Evolutionary conservation across 2,888 invertebrate species (phyloP).

Genomic region (Athetis lepigone): DNA sequence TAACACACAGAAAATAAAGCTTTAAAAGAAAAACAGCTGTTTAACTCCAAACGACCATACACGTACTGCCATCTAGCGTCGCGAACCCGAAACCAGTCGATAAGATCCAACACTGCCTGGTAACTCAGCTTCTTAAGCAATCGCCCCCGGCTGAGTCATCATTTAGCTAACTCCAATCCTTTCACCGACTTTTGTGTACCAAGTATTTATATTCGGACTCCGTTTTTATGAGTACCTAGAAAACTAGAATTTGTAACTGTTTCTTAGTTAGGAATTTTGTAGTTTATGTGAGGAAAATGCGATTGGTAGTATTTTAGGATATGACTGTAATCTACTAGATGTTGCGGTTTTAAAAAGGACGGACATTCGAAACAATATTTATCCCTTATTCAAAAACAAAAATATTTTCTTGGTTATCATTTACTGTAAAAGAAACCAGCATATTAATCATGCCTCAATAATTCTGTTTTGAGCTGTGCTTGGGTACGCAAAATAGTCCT

Average conservation of each 20-base stretch:
- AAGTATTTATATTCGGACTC: constrained; percentile 40
- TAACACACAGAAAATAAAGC: too few species aligned
- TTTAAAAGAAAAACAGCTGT: constrained; percentile 11
- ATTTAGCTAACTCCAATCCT: constrained; percentile 46
- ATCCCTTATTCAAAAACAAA: too few species aligned
- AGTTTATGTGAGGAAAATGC: background rate
- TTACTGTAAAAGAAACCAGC: too few species aligned
- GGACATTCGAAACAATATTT: too few species aligned
- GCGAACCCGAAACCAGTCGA: constrained; percentile 16
- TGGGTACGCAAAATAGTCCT: too few species aligned
- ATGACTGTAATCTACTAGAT: too few species aligned
- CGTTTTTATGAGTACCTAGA: constrained; percentile 30
- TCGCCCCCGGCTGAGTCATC: constrained; percentile 60
- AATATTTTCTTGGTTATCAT: too few species aligned
- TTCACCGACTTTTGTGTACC: constrained; percentile 56
- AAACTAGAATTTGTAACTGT: constrained; percentile 25
- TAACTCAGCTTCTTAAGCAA: constrained; percentile 57
- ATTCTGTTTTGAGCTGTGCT: too few species aligned
- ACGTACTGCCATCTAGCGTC: constrained; percentile 41
- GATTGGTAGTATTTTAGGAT: too few species aligned
- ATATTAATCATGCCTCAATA: too few species aligned
- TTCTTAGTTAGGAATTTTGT: background rate
- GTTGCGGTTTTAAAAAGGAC: too few species aligned
- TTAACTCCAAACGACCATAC: background rate
- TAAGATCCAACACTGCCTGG: constrained; percentile 32